A percentile compares a stretch with the other conserved stretches of the same genome.
phyloP scores from a whole-genome alignment of 2,113 vertebrate genomes.

The Melanocharis versteri region DNA sequence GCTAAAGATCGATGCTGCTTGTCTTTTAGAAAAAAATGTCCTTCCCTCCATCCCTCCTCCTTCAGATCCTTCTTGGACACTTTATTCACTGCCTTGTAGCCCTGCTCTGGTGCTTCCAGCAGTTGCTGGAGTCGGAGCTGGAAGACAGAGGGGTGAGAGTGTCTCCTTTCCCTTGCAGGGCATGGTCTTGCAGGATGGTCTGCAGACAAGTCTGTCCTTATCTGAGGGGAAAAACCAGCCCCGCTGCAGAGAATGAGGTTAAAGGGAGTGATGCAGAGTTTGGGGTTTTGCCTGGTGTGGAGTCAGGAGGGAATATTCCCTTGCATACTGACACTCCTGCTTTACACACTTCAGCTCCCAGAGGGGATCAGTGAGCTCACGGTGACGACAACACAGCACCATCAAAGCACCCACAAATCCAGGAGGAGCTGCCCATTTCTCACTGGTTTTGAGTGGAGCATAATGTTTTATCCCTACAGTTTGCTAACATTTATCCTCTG shows the following conservation, averaged over 20 bases:
- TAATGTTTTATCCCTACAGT: not conserved
- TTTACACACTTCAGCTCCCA: not conserved
- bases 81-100: not conserved
- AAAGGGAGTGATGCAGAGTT: not conserved
- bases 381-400: accelerated
- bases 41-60: not conserved
- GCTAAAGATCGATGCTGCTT: not conserved
- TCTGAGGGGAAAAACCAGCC: not conserved
- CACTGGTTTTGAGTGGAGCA: not conserved
- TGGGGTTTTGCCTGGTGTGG: not conserved
- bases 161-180: not conserved
- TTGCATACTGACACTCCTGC: not conserved
- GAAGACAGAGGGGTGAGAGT: not conserved
- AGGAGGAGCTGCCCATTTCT: not conserved
- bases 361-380: not conserved
- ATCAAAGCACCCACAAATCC: not conserved
- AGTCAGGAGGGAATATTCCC: not conserved
- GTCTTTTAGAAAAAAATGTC: not conserved
- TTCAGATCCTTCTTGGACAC: not conserved
- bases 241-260: not conserved
- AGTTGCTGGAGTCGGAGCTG: not conserved
- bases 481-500: not conserved
- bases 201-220: not conserved
- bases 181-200: not conserved
- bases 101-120: not conserved